Evolutionary conservation across 2,888 invertebrate species (phyloP).

Genomic region (Sussaba pulchella): DNA sequence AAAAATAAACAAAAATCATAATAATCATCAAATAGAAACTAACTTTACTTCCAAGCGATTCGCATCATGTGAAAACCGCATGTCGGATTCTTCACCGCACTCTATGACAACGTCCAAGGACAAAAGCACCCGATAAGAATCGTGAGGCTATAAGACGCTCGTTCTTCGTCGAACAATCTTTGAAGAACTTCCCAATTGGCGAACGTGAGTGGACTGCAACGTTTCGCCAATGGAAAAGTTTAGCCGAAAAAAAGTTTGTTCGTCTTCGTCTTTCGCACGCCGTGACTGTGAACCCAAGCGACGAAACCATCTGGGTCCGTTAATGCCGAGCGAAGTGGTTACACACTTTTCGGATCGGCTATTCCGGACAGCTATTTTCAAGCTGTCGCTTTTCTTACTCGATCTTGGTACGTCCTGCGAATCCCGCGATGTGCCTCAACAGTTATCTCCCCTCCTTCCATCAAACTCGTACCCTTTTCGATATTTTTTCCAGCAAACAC

Average conservation of each 20-base stretch:
- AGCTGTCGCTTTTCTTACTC: conserved; percentile 46
- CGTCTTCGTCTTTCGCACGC: conserved; percentile 18
- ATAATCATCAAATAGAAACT: no score
- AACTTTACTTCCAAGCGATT: no score
- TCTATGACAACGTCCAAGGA: conserved; percentile 30
- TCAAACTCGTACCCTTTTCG: conserved; percentile 15
- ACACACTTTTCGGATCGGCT: conserved; percentile 71
- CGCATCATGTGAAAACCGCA: background rate
- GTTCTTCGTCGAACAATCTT: conserved; percentile 61
- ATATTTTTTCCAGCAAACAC: conserved; percentile 36
- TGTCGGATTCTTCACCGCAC: conserved; percentile 9
- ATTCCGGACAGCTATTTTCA: conserved; percentile 70
- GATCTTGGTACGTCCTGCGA: conserved; percentile 35
- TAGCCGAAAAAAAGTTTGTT: conserved; percentile 47
- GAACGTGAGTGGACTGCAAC: conserved; percentile 64
- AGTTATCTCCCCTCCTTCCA: conserved; percentile 41
- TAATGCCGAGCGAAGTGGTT: conserved; percentile 71
- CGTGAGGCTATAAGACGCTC: conserved; percentile 47
- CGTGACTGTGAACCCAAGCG: conserved; percentile 51
- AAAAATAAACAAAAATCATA: no score
- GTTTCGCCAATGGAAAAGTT: conserved; percentile 59
- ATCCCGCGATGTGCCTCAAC: conserved; percentile 38
- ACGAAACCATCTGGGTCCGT: conserved; percentile 68
- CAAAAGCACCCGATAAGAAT: conserved; percentile 53
- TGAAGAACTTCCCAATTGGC: conserved; percentile 66